Evolutionary conservation across 2,113 vertebrate genomes (phyloP).

Genomic region (Sceloporus undulatus): DNA sequence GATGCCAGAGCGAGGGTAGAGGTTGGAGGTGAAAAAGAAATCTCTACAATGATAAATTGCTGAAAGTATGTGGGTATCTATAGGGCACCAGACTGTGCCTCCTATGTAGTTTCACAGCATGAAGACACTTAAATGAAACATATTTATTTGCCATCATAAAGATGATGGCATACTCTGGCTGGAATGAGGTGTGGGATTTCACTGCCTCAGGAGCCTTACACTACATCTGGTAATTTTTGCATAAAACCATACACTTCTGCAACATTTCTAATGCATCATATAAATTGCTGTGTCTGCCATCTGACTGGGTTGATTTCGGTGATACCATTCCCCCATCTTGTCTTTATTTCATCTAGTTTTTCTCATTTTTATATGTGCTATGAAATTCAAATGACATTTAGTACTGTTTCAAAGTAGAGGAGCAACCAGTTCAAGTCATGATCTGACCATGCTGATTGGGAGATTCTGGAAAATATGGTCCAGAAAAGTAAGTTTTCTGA

Average conservation of each 20-base stretch:
- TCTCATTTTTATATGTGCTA: not conserved
- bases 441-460: too few relatives aligned
- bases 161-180: not conserved
- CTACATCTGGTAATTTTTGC: slow-evolving; percentile 11
- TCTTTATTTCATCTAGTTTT: not conserved
- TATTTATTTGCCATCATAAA: not conserved
- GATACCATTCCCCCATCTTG: not conserved
- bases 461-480: not conserved
- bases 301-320: not conserved
- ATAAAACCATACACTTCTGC: not conserved
- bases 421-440: not conserved
- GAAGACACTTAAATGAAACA: not conserved
- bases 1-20: too few relatives aligned
- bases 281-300: not conserved
- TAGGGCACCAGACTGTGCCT: not conserved
- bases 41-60: not conserved
- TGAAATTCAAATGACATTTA: not conserved
- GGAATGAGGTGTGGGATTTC: not conserved
- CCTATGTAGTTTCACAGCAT: not conserved
- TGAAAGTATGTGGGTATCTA: too few relatives aligned
- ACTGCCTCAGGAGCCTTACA: not conserved
- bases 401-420: not conserved
- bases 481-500: not conserved
- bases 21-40: not conserved
- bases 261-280: not conserved